Evolutionary conservation across 2,113 vertebrate species (phyloP).

Genomic region (Syrmaticus mikado): DNA sequence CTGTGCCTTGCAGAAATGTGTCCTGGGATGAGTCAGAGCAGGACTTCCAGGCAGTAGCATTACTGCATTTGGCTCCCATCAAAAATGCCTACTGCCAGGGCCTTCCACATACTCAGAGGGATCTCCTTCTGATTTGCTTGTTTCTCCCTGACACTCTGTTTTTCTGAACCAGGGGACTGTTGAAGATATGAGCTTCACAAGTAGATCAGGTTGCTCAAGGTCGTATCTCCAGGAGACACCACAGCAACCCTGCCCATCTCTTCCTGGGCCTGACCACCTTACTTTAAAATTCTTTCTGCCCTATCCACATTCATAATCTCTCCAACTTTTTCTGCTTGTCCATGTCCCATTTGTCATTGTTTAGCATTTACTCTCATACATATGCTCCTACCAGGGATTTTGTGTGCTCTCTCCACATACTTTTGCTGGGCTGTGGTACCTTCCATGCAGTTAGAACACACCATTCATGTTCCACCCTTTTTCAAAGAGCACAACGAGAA

Average conservation of each 20-base stretch:
- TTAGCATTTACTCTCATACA: background rate
- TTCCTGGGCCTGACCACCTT: background rate
- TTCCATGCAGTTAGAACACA: background rate
- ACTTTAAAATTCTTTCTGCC: background rate
- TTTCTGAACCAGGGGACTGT: background rate
- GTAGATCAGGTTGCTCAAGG: background rate
- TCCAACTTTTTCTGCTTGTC: background rate
- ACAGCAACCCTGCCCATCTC: background rate
- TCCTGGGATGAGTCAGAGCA: constrained; percentile 75
- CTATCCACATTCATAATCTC: background rate
- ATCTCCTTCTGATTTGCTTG: background rate
- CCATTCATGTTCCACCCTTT: background rate
- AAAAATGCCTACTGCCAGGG: background rate
- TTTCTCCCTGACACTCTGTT: background rate
- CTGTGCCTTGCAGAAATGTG: constrained; percentile 70
- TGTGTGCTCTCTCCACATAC: background rate
- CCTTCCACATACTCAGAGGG: background rate
- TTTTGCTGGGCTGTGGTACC: background rate
- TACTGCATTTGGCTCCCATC: background rate
- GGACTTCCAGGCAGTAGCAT: constrained; percentile 45
- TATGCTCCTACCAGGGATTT: background rate
- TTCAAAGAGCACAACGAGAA: background rate
- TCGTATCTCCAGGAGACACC: background rate
- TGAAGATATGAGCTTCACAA: background rate
- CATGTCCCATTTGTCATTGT: fast-evolving